These are phyloP conservation scores for Pterostichus niger DNA, from an alignment of 2,888 invertebrate species.

Conservation along the genomic window DNA sequence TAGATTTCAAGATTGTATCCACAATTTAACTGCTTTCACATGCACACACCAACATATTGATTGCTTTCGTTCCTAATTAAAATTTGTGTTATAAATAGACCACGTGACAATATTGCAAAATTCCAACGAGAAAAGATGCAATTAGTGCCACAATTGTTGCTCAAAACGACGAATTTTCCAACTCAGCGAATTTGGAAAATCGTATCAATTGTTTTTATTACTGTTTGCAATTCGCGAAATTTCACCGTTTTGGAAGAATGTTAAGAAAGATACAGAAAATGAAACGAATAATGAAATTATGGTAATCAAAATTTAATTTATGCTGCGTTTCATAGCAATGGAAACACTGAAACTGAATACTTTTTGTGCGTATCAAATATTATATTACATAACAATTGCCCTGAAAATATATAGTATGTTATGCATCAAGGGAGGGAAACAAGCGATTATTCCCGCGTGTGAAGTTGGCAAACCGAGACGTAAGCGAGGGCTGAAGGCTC, in stretches of 20 bases:
- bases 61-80: constrained; percentile 13
- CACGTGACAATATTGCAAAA: not conserved
- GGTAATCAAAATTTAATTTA: not conserved
- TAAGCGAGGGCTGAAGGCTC: no score
- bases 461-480: no score
- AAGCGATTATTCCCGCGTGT: no score
- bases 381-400: not conserved
- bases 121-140: not conserved
- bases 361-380: not conserved
- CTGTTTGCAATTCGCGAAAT: not conserved
- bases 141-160: constrained; percentile 2
- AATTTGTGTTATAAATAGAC: not conserved
- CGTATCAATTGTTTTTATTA: constrained; percentile 12
- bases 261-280: not conserved
- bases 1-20: no score
- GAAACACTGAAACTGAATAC: not conserved
- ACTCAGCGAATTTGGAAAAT: not conserved
- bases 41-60: not conserved
- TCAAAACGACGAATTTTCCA: constrained; percentile 2
- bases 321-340: not conserved
- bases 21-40: not conserved
- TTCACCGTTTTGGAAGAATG: no score
- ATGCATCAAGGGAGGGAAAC: no score
- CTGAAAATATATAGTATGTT: no score
- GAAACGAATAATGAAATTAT: constrained; percentile 2